A percentile compares a stretch with the other conserved stretches of the same genome.
These are phyloP conservation scores for Drosophila subquinaria DNA, from an alignment of 2,888 invertebrate species.

Conservation along the genomic window DNA sequence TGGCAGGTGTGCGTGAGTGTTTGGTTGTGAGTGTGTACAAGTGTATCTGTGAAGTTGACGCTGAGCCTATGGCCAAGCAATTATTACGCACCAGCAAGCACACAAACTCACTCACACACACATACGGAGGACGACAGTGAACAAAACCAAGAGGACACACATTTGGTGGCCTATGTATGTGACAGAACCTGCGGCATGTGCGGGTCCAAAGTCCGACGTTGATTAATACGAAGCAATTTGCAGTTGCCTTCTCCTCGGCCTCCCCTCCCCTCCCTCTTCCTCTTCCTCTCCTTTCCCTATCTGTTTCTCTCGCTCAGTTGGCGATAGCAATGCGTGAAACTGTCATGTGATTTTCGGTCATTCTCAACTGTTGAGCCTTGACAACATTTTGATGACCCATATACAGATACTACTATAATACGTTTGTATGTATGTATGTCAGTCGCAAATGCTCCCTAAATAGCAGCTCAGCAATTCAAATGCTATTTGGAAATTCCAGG, in stretches of 20 bases:
- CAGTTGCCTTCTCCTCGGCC: slow-evolving; percentile 8
- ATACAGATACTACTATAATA: slow-evolving; percentile 10
- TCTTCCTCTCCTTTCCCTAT: background rate
- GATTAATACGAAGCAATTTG: slow-evolving; percentile 74
- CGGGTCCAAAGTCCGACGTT: slow-evolving; percentile 54
- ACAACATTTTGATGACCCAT: slow-evolving; percentile 54
- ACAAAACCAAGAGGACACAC: slow-evolving; percentile 60
- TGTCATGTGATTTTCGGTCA: slow-evolving; percentile 58
- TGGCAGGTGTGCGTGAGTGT: slow-evolving; percentile 36
- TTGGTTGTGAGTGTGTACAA: slow-evolving; percentile 4
- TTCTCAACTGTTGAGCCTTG: slow-evolving; percentile 55
- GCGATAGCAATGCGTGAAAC: slow-evolving; percentile 63
- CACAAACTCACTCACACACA: slow-evolving; percentile 28
- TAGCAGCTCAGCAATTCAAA: slow-evolving; percentile 31
- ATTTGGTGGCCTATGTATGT: slow-evolving; percentile 45
- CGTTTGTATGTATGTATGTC: slow-evolving; percentile 25
- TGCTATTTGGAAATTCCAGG: background rate
- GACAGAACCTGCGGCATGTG: slow-evolving; percentile 61
- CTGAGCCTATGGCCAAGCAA: slow-evolving; percentile 71
- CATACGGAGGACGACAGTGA: slow-evolving; percentile 7
- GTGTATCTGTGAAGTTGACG: slow-evolving; percentile 46
- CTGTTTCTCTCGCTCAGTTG: background rate
- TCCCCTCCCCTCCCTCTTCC: background rate
- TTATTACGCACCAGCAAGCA: slow-evolving; percentile 73
- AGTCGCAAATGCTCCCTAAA: slow-evolving; percentile 30